These are phyloP conservation scores for Ctenicera cuprea DNA, from an alignment of 2,888 invertebrate species.

Conservation along the genomic window DNA sequence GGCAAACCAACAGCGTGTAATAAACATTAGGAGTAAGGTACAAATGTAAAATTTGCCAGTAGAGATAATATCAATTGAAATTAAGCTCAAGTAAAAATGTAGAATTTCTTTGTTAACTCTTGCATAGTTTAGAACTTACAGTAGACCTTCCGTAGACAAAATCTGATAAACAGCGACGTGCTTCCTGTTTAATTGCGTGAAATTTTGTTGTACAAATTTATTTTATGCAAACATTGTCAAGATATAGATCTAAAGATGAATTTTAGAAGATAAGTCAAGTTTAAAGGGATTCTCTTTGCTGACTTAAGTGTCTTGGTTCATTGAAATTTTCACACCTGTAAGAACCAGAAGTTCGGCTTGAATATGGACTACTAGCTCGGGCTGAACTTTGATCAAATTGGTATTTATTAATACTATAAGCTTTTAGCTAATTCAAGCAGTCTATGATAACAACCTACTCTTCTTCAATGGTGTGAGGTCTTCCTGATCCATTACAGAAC, in stretches of 20 bases:
- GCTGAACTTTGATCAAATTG: too few species aligned
- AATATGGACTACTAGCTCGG: too few species aligned
- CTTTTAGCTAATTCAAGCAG: too few species aligned
- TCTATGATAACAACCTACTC: too few species aligned
- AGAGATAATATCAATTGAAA: not conserved
- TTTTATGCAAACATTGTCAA: slow-evolving; percentile 7
- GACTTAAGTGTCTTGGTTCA: too few species aligned
- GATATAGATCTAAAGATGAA: not conserved
- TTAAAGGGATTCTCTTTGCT: too few species aligned
- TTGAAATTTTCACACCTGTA: too few species aligned
- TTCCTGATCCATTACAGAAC: too few species aligned
- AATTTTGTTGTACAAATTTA: slow-evolving; percentile 20
- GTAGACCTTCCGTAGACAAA: slow-evolving; percentile 10
- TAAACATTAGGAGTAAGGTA: not conserved
- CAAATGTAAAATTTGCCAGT: not conserved
- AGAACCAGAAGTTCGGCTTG: too few species aligned
- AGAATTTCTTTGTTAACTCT: not conserved
- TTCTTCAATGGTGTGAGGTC: too few species aligned
- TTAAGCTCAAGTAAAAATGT: not conserved
- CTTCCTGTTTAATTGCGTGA: slow-evolving; percentile 21
- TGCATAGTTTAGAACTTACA: not conserved
- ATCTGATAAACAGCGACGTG: not conserved
- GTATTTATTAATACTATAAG: too few species aligned
- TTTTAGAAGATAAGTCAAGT: too few species aligned
- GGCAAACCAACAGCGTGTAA: not conserved